phyloP scores from a whole-genome alignment of 2,113 vertebrate genomes.

The Neolamprologus falcicula region DNA sequence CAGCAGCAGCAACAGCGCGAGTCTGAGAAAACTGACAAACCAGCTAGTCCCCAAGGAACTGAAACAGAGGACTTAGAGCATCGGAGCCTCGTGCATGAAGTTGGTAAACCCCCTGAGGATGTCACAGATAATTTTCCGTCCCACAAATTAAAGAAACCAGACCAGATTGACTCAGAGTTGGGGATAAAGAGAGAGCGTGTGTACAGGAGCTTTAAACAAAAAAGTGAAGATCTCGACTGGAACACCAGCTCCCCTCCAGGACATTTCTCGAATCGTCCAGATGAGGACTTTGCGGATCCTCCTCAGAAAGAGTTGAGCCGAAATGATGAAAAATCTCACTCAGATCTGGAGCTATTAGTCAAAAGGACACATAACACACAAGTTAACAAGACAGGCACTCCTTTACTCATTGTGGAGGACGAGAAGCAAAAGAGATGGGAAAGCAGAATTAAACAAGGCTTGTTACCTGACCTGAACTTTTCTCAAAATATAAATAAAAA shows the following conservation, averaged over 20 bases:
- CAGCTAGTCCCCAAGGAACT: conserved; percentile 79
- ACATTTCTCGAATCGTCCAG: conserved; percentile 76
- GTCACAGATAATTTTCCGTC: conserved; percentile 95
- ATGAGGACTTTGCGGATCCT: conserved; percentile 75
- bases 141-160: conserved; percentile 87
- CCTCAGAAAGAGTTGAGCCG: conserved; percentile 82
- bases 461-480: conserved; percentile 81
- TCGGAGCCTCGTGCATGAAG: conserved; percentile 93
- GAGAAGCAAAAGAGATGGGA: conserved; percentile 86
- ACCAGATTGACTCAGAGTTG: conserved; percentile 83
- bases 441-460: conserved; percentile 79
- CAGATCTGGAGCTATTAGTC: conserved; percentile 78
- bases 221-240: conserved; percentile 89
- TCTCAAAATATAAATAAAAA: conserved; percentile 82
- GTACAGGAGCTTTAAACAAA: conserved; percentile 89
- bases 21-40: conserved; percentile 87
- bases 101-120: conserved; percentile 94
- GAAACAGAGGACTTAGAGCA: conserved; percentile 90
- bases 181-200: conserved; percentile 87
- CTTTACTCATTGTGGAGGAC: conserved; percentile 77
- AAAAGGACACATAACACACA: conserved; percentile 78
- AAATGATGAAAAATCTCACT: conserved; percentile 80
- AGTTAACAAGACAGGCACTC: conserved; percentile 80
- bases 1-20: conserved; percentile 89
- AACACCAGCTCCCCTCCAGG: conserved; percentile 78